These are phyloP conservation scores for Zaprionus bogoriensis DNA, from an alignment of 2,888 invertebrate species.

Conservation along the genomic window DNA sequence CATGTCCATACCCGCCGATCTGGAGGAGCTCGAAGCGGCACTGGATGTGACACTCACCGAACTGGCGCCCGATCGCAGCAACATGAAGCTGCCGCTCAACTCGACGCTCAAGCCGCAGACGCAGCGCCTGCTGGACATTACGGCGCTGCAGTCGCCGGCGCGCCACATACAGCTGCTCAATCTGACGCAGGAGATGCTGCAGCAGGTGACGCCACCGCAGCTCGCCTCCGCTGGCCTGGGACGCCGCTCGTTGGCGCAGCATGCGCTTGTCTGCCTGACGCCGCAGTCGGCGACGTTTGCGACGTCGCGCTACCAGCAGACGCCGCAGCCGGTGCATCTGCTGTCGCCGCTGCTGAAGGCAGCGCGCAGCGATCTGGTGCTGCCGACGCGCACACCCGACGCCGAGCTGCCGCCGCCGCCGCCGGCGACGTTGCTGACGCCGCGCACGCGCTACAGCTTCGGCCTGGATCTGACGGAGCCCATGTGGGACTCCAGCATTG, in stretches of 20 bases:
- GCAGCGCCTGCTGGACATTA: constrained; percentile 78
- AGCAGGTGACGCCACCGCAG: constrained; percentile 49
- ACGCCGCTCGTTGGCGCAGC: constrained; percentile 43
- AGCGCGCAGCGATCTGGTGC: constrained; percentile 73
- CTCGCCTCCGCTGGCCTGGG: constrained; percentile 4
- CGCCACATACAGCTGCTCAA: constrained; percentile 75
- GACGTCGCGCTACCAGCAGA: constrained; percentile 43
- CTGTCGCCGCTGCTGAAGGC: constrained; percentile 67
- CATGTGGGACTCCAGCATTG: constrained; percentile 82
- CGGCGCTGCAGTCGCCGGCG: constrained; percentile 63
- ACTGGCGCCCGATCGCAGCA: constrained; percentile 71
- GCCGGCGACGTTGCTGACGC: constrained; percentile 1
- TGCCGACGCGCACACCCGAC: constrained; percentile 79
- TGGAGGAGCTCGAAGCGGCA: constrained; percentile 44
- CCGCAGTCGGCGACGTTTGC: constrained; percentile 68
- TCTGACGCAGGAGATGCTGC: constrained; percentile 74
- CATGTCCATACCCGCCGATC: constrained; percentile 74
- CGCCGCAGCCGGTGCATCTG: constrained; percentile 60
- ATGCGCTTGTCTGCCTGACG: constrained; percentile 76
- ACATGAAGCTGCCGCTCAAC: constrained; percentile 80
- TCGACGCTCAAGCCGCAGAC: constrained; percentile 80
- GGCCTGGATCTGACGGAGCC: constrained; percentile 82
- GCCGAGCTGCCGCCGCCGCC: constrained; percentile 33
- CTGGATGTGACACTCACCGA: constrained; percentile 71
- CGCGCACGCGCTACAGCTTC: constrained; percentile 79